phyloP scores from a whole-genome alignment of 2,888 invertebrate genomes.

The Xestoiulus laeticollis region DNA sequence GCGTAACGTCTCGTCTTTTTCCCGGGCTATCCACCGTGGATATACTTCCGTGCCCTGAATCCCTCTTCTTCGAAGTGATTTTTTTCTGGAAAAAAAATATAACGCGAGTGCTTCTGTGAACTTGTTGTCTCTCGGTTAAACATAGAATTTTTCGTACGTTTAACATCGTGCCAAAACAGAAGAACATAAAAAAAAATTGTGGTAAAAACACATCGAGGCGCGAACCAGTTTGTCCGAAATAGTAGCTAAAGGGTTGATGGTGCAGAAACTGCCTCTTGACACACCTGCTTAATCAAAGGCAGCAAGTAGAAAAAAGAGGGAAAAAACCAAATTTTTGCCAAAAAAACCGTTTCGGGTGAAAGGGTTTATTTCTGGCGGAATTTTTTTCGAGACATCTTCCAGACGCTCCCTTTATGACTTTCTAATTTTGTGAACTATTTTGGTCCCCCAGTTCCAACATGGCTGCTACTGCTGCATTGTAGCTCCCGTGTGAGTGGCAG shows the following conservation, averaged over 20 bases:
- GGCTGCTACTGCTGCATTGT: neutral
- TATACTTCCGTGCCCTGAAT: neutral
- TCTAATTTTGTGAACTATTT: neutral
- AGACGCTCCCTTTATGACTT: conserved; percentile 16
- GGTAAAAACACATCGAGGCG: too few relatives aligned
- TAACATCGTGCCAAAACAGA: too few relatives aligned
- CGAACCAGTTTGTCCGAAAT: neutral
- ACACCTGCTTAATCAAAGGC: neutral
- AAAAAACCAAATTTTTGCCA: too few relatives aligned
- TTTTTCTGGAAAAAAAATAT: too few relatives aligned
- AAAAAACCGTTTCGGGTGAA: neutral
- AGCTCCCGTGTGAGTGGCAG: neutral
- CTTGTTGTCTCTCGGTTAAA: too few relatives aligned
- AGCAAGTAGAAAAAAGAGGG: too few relatives aligned
- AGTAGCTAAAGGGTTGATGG: neutral
- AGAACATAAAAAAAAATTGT: too few relatives aligned
- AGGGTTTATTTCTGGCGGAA: neutral
- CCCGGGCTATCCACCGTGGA: neutral
- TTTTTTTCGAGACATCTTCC: conserved; percentile 26
- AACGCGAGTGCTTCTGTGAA: too few relatives aligned
- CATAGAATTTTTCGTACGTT: too few relatives aligned
- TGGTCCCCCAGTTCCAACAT: neutral
- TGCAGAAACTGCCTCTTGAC: neutral
- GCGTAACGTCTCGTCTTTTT: neutral
- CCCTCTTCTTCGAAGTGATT: too few relatives aligned